Evolutionary conservation across 2,113 vertebrate genomes (phyloP).

Genomic region (Mormoops blainvillei): DNA sequence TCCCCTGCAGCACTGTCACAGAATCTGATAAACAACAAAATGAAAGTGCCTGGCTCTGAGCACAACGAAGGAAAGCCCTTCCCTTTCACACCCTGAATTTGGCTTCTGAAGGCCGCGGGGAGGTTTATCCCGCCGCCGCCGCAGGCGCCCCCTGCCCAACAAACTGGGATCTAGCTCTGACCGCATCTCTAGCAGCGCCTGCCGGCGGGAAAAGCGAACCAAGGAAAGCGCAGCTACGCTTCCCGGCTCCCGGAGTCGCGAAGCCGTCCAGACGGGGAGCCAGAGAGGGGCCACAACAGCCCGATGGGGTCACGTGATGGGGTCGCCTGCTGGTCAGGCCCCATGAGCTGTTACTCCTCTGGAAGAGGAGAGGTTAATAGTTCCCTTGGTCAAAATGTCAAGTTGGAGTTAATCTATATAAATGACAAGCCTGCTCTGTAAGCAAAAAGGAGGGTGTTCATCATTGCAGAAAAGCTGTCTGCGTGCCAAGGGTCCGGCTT

Average conservation of each 20-base stretch:
- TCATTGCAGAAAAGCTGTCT: background rate
- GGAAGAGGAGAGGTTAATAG: background rate
- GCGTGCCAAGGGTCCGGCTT: background rate
- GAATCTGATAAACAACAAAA: background rate
- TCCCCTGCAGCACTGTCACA: background rate
- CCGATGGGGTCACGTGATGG: constrained; percentile 7
- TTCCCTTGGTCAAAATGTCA: constrained; percentile 35
- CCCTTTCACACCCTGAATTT: background rate
- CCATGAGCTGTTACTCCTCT: background rate
- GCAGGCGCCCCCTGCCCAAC: background rate
- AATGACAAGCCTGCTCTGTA: background rate
- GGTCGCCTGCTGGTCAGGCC: constrained; percentile 25
- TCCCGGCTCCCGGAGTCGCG: background rate
- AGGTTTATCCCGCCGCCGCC: no score
- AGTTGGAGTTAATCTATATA: constrained; percentile 25
- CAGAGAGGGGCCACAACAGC: background rate
- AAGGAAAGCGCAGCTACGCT: background rate
- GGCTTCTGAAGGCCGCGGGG: background rate
- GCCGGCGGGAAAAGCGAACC: background rate
- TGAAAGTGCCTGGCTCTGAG: background rate
- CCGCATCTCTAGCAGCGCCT: background rate
- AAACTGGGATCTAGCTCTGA: background rate
- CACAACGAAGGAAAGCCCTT: background rate
- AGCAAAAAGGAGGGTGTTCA: background rate
- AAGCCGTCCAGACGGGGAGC: background rate